Conservation (phyloP, 2,113 vertebrate species). For the Redunca redunca region DNA sequence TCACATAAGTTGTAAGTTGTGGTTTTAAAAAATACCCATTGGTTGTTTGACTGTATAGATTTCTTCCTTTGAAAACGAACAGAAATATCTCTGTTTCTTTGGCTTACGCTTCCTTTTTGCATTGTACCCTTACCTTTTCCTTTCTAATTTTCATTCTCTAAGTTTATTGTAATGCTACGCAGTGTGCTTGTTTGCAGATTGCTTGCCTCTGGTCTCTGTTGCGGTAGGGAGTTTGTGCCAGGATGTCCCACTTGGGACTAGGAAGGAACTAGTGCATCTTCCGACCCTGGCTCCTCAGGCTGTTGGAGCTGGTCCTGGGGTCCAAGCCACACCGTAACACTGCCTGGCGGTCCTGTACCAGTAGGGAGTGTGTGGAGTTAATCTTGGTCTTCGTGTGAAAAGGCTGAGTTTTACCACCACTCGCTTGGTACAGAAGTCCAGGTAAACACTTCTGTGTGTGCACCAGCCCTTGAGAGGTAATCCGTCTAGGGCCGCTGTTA, state of each 20-base stretch:
- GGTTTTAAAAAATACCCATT: not conserved
- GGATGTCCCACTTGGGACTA: not conserved
- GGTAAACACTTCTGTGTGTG: too few relatives aligned
- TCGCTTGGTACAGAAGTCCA: not conserved
- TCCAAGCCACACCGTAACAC: fast-evolving
- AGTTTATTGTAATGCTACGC: not conserved
- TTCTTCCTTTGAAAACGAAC: not conserved
- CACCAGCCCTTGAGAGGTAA: not conserved
- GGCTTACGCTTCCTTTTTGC: not conserved
- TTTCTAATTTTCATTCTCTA: not conserved
- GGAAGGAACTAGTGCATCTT: fast-evolving
- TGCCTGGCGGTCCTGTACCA: not conserved
- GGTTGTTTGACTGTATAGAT: not conserved
- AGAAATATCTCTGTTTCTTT: not conserved
- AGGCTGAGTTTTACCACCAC: not conserved
- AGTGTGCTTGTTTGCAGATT: not conserved
- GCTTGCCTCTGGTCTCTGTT: not conserved
- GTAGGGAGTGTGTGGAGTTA: not conserved
- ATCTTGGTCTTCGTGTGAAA: not conserved
- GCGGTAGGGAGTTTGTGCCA: not conserved
- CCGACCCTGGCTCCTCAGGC: not conserved
- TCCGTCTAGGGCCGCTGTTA: not conserved
- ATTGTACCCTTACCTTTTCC: not conserved
- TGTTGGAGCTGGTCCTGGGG: not conserved
- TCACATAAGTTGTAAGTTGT: not conserved